Evolutionary conservation across 1,140 invertebrate species (phyloP).

Genomic region (Drosophila ficusphila): DNA sequence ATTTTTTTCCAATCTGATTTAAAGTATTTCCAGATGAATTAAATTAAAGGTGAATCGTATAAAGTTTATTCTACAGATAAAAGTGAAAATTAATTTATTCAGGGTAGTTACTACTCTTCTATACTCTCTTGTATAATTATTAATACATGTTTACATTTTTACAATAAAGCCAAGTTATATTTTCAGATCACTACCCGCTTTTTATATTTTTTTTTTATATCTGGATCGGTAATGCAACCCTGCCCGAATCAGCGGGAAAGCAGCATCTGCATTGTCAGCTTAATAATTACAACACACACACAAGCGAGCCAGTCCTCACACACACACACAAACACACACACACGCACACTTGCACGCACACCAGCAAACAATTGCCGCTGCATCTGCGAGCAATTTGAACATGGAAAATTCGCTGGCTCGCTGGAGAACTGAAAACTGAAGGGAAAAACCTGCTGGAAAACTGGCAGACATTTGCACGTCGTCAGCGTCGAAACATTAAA

Average conservation of each 20-base stretch:
- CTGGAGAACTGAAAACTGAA: slow-evolving; percentile 19
- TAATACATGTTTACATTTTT: too few relatives aligned
- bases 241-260: slow-evolving; percentile 14
- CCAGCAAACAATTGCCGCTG: slow-evolving; percentile 32
- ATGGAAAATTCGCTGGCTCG: slow-evolving; percentile 21
- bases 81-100: too few relatives aligned
- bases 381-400: slow-evolving; percentile 65
- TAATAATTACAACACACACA: slow-evolving; percentile 69
- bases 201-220: too few relatives aligned
- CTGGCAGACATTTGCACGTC: slow-evolving; percentile 79
- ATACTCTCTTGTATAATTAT: too few relatives aligned
- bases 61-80: too few relatives aligned
- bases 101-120: too few relatives aligned
- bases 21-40: too few relatives aligned
- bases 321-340: background rate
- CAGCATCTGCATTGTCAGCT: slow-evolving; percentile 66
- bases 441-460: slow-evolving; percentile 63
- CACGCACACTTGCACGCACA: background rate
- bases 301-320: background rate
- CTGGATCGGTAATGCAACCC: slow-evolving; percentile 1
- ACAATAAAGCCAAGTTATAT: too few relatives aligned
- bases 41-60: too few relatives aligned
- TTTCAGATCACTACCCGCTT: too few relatives aligned
- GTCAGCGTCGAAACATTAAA: slow-evolving; percentile 79
- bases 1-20: too few relatives aligned